Conservation (phyloP, 2,113 vertebrate species). For the Petaurus breviceps region DNA sequence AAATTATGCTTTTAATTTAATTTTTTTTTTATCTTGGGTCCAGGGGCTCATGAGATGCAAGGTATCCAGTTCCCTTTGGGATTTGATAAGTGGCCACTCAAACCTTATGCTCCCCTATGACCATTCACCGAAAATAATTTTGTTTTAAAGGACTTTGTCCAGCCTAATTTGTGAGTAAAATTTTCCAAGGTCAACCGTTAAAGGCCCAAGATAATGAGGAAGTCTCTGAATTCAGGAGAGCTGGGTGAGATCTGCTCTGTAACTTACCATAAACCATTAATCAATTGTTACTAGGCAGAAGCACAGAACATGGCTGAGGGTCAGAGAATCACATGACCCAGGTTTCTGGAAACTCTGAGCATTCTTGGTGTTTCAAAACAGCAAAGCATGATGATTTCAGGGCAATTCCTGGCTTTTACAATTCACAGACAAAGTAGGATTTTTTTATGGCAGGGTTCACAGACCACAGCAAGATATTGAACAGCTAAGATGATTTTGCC, state of each 20-base stretch:
- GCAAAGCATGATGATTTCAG: slow-evolving; percentile 5
- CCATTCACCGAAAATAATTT: slow-evolving; percentile 77
- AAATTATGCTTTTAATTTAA: neutral
- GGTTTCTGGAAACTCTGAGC: neutral
- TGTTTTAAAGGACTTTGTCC: slow-evolving; percentile 76
- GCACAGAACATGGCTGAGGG: slow-evolving; percentile 55
- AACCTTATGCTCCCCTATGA: slow-evolving; percentile 68
- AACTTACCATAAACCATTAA: slow-evolving; percentile 62
- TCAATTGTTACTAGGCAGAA: slow-evolving; percentile 73
- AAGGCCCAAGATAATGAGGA: slow-evolving; percentile 74
- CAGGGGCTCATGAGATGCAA: neutral
- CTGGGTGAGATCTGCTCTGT: slow-evolving; percentile 52
- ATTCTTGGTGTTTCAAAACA: slow-evolving; percentile 1
- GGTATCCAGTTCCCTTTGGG: slow-evolving; percentile 9
- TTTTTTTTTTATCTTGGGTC: neutral
- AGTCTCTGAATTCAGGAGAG: slow-evolving; percentile 64
- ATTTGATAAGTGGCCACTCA: slow-evolving; percentile 50
- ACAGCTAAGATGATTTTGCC: neutral
- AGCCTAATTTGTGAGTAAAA: slow-evolving; percentile 79
- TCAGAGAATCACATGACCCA: slow-evolving; percentile 57
- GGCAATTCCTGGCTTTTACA: slow-evolving; percentile 10
- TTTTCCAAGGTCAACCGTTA: slow-evolving; percentile 62
- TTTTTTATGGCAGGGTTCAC: slow-evolving; percentile 6
- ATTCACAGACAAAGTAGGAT: neutral
- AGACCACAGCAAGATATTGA: neutral